These are phyloP conservation scores for Thamnaconus septentrionalis DNA, from an alignment of 2,113 vertebrate species.

Conservation along the genomic window DNA sequence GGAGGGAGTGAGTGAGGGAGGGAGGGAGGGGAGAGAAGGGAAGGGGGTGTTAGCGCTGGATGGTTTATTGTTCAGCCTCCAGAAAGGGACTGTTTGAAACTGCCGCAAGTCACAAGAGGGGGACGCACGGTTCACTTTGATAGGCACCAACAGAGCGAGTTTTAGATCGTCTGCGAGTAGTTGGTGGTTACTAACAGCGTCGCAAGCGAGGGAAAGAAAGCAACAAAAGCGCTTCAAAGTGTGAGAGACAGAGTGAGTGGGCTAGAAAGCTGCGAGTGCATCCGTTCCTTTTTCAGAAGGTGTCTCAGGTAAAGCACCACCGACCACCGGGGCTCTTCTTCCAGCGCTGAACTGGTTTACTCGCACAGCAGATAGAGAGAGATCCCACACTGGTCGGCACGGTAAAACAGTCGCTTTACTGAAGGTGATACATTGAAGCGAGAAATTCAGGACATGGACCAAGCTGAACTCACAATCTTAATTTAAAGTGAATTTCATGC, in stretches of 20 bases:
- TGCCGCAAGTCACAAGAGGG: not conserved
- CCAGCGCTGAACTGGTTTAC: too few relatives aligned
- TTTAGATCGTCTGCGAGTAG: slow-evolving; percentile 17
- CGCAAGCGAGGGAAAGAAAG: slow-evolving; percentile 39
- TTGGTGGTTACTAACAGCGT: slow-evolving; percentile 30
- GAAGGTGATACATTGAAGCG: too few relatives aligned
- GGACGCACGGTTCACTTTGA: slow-evolving; percentile 11
- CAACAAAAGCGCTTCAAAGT: slow-evolving; percentile 64
- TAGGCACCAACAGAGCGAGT: slow-evolving; percentile 17
- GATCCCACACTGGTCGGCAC: too few relatives aligned
- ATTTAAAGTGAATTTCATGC: too few relatives aligned
- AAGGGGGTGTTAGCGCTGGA: not conserved
- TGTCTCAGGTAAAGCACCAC: not conserved
- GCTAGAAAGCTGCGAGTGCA: not conserved
- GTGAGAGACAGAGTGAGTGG: slow-evolving; percentile 17
- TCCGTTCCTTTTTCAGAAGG: not conserved
- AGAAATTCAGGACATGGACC: too few relatives aligned
- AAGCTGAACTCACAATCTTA: too few relatives aligned
- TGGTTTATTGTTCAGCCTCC: not conserved
- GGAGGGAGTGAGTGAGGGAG: not conserved
- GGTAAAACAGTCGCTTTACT: too few relatives aligned
- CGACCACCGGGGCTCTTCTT: too few relatives aligned
- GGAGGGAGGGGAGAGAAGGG: not conserved
- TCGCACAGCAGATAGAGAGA: too few relatives aligned
- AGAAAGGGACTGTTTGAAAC: not conserved